Evolutionary conservation across 2,888 invertebrate species (phyloP).

Genomic region (Cephus pulcher): DNA sequence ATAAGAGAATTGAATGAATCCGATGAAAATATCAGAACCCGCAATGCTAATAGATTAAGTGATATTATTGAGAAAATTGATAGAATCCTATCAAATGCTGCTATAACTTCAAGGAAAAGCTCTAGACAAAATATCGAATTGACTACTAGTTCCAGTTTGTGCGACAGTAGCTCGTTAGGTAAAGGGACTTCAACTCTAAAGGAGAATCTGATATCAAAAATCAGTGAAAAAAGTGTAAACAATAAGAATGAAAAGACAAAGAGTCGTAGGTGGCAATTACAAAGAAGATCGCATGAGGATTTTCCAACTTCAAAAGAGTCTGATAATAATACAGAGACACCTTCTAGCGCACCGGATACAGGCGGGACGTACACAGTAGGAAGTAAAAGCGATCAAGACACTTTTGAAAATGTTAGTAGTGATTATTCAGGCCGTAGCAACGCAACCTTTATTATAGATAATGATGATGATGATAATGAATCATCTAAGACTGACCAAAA

Average conservation of each 20-base stretch:
- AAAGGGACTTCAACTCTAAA: not conserved
- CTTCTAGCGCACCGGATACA: constrained; percentile 35
- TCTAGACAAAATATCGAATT: constrained; percentile 5
- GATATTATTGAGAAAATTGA: constrained; percentile 61
- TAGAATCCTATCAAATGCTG: constrained; percentile 49
- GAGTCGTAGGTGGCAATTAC: not conserved
- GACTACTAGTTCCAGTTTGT: not conserved
- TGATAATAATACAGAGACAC: constrained; percentile 19
- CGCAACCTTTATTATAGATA: constrained; percentile 47
- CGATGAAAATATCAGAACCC: constrained; percentile 45
- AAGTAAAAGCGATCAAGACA: constrained; percentile 17
- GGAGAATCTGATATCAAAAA: not conserved
- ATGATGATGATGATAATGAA: too few species aligned
- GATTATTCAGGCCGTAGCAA: constrained; percentile 41
- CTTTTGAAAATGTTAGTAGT: constrained; percentile 19
- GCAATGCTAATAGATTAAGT: constrained; percentile 48
- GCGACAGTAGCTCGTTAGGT: not conserved
- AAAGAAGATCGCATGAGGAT: not conserved
- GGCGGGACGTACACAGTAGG: constrained; percentile 47
- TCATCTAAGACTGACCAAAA: too few species aligned
- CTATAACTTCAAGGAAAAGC: not conserved
- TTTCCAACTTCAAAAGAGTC: not conserved
- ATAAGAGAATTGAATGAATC: constrained; percentile 47
- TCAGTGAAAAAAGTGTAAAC: not conserved
- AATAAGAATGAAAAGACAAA: not conserved